These are phyloP conservation scores for Lepidocolaptes lacrymiger DNA, from an alignment of 2,797 vertebrate species.

Conservation along the genomic window DNA sequence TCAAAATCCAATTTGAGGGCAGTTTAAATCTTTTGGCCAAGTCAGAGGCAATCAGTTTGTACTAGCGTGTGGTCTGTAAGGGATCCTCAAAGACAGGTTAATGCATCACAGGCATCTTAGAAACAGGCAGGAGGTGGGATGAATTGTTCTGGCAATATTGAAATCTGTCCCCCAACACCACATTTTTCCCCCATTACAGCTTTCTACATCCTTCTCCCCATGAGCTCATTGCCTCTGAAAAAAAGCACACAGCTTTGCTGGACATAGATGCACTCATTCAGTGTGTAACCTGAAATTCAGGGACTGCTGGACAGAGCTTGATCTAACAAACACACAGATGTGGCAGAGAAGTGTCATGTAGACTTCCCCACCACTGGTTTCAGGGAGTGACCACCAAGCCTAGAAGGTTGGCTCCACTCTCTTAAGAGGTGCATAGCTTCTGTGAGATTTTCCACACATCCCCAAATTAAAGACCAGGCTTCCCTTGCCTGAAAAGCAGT, in stretches of 20 bases:
- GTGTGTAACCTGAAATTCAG: neutral
- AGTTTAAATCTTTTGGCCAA: neutral
- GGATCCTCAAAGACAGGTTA: neutral
- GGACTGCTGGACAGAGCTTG: neutral
- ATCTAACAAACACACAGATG: neutral
- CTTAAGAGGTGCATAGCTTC: neutral
- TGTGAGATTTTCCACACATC: neutral
- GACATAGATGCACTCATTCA: neutral
- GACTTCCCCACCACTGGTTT: neutral
- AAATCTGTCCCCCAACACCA: neutral
- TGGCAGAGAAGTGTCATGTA: neutral
- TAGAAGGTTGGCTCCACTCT: neutral
- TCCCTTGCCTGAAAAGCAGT: neutral
- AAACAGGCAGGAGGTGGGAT: neutral
- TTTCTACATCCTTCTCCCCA: neutral
- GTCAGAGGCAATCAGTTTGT: neutral
- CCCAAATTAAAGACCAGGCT: neutral
- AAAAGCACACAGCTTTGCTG: neutral
- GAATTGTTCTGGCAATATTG: neutral
- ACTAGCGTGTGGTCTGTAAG: neutral
- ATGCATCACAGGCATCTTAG: neutral
- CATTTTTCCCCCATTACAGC: neutral
- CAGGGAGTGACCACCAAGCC: neutral
- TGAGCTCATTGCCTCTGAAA: rapidly evolving
- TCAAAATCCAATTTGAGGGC: neutral